Percentiles rank a stretch among this genome's conserved stretches.
Evolutionary conservation across 1,140 invertebrate genomes (phyloP).

Genomic region (Venturia canescens): DNA sequence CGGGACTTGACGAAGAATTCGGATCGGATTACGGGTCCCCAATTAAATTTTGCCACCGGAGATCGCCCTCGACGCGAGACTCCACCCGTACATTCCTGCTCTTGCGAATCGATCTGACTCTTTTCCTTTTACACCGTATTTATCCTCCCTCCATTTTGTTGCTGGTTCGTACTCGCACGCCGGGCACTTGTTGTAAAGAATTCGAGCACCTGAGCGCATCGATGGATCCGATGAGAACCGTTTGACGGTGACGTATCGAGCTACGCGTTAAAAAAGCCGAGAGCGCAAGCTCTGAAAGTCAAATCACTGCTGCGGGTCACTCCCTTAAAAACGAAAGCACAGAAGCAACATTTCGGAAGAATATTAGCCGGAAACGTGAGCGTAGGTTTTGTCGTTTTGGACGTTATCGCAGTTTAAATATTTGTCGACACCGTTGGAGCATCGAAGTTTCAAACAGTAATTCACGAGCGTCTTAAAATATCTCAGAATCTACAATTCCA

Average conservation of each 20-base stretch:
- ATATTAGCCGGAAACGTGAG: too few species aligned
- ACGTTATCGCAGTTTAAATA: too few species aligned
- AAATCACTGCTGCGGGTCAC: not conserved
- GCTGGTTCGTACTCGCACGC: not conserved
- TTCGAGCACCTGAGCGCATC: not conserved
- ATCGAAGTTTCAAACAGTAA: too few species aligned
- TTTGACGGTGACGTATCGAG: not conserved
- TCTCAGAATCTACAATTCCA: too few species aligned
- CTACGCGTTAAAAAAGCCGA: not conserved
- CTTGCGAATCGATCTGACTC: slow-evolving; percentile 61
- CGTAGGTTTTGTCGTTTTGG: too few species aligned
- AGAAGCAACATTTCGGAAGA: too few species aligned
- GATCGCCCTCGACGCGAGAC: not conserved
- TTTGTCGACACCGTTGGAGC: too few species aligned
- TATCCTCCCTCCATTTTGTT: not conserved
- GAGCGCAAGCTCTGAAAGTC: not conserved
- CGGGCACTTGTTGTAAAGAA: not conserved
- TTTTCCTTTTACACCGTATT: slow-evolving; percentile 9
- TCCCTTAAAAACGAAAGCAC: too few species aligned
- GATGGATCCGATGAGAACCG: not conserved
- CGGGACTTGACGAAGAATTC: slow-evolving; percentile 51
- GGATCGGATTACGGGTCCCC: slow-evolving; percentile 60
- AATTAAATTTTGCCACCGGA: slow-evolving; percentile 65
- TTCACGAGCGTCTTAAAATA: too few species aligned
- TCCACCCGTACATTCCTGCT: not conserved